These are phyloP conservation scores for Drosophila kambysellisi DNA, from an alignment of 2,888 invertebrate genomes.

Conservation along the genomic window DNA sequence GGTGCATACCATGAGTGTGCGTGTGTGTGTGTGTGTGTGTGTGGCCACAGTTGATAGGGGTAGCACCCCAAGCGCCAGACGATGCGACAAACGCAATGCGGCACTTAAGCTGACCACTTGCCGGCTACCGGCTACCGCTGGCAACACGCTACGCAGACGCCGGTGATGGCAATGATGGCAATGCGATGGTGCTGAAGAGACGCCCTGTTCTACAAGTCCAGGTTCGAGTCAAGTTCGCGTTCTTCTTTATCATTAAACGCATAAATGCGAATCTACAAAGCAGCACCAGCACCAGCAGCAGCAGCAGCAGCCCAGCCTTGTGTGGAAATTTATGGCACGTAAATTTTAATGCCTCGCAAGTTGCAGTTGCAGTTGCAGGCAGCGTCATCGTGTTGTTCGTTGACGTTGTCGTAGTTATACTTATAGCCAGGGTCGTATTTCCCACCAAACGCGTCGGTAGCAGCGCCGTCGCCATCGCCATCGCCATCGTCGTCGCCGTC, in stretches of 20 bases:
- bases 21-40: slow-evolving; percentile 31
- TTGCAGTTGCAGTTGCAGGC: slow-evolving; percentile 54
- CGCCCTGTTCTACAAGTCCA: slow-evolving; percentile 1
- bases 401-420: slow-evolving; percentile 29
- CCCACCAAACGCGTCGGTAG: slow-evolving; percentile 68
- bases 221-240: slow-evolving; percentile 48
- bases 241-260: slow-evolving; percentile 78
- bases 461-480: slow-evolving; percentile 56
- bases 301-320: slow-evolving; percentile 63
- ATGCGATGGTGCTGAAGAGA: slow-evolving; percentile 1
- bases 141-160: slow-evolving; percentile 67
- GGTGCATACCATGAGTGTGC: not conserved
- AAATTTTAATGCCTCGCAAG: slow-evolving; percentile 75
- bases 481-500: slow-evolving; percentile 49
- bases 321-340: slow-evolving; percentile 80
- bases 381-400: slow-evolving; percentile 28
- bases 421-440: slow-evolving; percentile 59
- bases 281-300: slow-evolving; percentile 38
- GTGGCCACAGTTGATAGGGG: slow-evolving; percentile 55
- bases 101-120: slow-evolving; percentile 68
- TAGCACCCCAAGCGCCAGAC: slow-evolving; percentile 51
- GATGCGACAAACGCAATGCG: slow-evolving; percentile 67
- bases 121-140: slow-evolving; percentile 73
- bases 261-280: slow-evolving; percentile 78
- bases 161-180: not conserved